These are phyloP conservation scores for Camponotus floridanus DNA, from an alignment of 1,140 invertebrate genomes.

Conservation along the genomic window DNA sequence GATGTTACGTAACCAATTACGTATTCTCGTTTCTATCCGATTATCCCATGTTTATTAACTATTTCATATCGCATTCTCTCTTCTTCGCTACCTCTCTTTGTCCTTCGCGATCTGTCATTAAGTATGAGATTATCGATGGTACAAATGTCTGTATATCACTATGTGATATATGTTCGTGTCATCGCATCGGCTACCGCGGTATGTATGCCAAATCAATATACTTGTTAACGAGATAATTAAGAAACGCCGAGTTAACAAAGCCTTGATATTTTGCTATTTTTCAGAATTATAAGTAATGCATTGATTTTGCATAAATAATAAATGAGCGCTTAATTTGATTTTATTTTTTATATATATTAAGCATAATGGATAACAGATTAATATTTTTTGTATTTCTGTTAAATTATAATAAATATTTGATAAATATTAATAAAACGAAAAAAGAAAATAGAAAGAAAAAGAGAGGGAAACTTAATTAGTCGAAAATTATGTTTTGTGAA, in stretches of 20 bases:
- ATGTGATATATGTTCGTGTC: not conserved
- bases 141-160: not conserved
- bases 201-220: not conserved
- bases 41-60: constrained; percentile 7
- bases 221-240: not conserved
- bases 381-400: not conserved
- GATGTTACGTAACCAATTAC: constrained; percentile 30
- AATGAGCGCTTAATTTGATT: not conserved
- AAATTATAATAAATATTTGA: not conserved
- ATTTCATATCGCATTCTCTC: not conserved
- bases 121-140: not conserved
- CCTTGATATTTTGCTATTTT: not conserved
- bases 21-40: constrained; percentile 19
- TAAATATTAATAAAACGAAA: constrained; percentile 3
- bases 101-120: not conserved
- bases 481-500: constrained; percentile 13
- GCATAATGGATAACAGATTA: not conserved
- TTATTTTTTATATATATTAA: not conserved
- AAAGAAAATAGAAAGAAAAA: no score
- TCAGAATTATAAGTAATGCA: not conserved
- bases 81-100: not conserved
- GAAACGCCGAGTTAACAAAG: not conserved
- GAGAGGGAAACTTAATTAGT: not conserved
- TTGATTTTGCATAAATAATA: not conserved
- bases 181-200: not conserved